Evolutionary conservation across 2,797 vertebrate genomes (phyloP).

Genomic region (Hozukius guyotensis): DNA sequence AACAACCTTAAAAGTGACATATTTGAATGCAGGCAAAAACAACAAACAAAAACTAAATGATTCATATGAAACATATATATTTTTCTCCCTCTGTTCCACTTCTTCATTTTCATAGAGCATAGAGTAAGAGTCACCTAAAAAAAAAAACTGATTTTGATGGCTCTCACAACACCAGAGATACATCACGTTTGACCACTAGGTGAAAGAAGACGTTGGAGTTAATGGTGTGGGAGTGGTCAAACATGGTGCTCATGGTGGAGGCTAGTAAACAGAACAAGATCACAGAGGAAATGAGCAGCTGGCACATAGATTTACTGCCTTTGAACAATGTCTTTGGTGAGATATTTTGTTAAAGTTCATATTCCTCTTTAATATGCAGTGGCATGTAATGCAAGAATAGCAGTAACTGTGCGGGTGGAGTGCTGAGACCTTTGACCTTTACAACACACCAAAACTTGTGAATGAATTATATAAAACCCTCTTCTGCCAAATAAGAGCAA

Average conservation of each 20-base stretch:
- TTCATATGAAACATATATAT: background rate
- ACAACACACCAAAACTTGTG: background rate
- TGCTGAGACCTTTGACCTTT: conserved; percentile 12
- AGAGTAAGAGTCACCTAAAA: background rate
- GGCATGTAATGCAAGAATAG: background rate
- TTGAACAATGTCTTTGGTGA: background rate
- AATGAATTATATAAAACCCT: background rate
- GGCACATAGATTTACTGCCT: background rate
- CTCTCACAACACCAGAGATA: background rate
- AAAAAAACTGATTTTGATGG: too few species aligned
- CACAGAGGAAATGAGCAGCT: background rate
- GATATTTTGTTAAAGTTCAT: background rate
- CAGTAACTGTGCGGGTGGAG: background rate
- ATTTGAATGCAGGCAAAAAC: background rate
- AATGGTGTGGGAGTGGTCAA: background rate
- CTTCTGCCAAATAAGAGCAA: background rate
- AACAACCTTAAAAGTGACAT: background rate
- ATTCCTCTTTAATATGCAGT: background rate
- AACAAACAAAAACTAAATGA: background rate
- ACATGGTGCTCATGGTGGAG: background rate
- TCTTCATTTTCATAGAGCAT: background rate
- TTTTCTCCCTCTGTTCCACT: background rate
- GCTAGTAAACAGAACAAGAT: background rate
- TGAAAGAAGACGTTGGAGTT: background rate
- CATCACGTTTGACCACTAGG: background rate